Conservation (phyloP, 2,797 vertebrate genomes). For the Melanotaenia parkinsoni region DNA sequence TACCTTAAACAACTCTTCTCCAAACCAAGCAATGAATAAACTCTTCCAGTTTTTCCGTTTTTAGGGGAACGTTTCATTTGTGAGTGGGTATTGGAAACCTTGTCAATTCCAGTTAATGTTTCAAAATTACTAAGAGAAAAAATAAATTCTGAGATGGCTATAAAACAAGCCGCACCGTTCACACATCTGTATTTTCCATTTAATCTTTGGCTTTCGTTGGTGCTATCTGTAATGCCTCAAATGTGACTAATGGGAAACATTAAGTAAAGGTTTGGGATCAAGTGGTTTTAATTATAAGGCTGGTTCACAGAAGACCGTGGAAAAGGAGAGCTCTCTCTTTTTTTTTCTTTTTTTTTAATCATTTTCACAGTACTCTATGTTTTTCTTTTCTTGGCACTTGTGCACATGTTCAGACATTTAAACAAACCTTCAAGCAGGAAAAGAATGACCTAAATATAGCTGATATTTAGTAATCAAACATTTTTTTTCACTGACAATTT, state of each 20-base stretch:
- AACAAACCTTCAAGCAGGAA: slow-evolving; percentile 39
- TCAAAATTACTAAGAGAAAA: slow-evolving; percentile 64
- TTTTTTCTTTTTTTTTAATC: slow-evolving; percentile 46
- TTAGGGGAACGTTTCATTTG: slow-evolving; percentile 64
- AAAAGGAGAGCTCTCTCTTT: slow-evolving; percentile 28
- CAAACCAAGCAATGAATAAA: slow-evolving; percentile 45
- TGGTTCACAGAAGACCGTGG: slow-evolving; percentile 71
- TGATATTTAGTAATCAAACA: slow-evolving; percentile 38
- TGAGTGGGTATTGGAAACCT: slow-evolving; percentile 64
- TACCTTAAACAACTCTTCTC: slow-evolving; percentile 24
- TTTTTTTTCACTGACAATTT: slow-evolving; percentile 35
- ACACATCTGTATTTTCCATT: slow-evolving; percentile 91
- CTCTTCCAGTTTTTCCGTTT: slow-evolving; percentile 44
- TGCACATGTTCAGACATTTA: slow-evolving; percentile 48
- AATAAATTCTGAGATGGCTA: slow-evolving; percentile 70
- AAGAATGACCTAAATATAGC: slow-evolving; percentile 41
- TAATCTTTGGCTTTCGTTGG: slow-evolving; percentile 87
- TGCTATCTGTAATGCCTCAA: slow-evolving; percentile 91
- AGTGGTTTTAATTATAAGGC: slow-evolving; percentile 85
- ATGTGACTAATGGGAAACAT: slow-evolving; percentile 95
- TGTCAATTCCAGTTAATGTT: slow-evolving; percentile 75
- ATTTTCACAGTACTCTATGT: slow-evolving; percentile 64
- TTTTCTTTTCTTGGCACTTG: slow-evolving; percentile 70
- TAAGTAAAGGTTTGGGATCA: slow-evolving; percentile 79
- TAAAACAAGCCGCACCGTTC: slow-evolving; percentile 82